A percentile compares a stretch with the other conserved stretches of the same genome.
Conservation (phyloP, 2,797 vertebrate species). For the Tiaroga cobitis region DNA sequence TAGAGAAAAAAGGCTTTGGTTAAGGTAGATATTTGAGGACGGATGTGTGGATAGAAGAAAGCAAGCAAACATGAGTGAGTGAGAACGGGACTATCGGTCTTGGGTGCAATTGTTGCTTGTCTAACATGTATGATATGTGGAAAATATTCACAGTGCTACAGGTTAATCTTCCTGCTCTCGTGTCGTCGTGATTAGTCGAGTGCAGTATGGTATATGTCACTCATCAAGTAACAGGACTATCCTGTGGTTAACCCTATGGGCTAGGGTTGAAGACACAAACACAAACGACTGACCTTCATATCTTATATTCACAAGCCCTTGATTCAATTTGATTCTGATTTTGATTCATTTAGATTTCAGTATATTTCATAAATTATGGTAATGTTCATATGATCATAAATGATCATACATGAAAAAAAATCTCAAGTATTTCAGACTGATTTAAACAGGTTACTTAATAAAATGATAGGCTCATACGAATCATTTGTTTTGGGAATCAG, state of each 20-base stretch:
- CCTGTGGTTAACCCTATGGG: slow-evolving; percentile 63
- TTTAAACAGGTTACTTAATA: background rate
- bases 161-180: slow-evolving; percentile 44
- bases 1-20: slow-evolving; percentile 16
- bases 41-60: slow-evolving; percentile 10
- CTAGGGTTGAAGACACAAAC: slow-evolving; percentile 46
- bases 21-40: slow-evolving; percentile 32
- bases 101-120: slow-evolving; percentile 49
- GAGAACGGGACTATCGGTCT: slow-evolving; percentile 46
- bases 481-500: background rate
- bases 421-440: background rate
- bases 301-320: slow-evolving; percentile 53
- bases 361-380: background rate
- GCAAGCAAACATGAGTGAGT: slow-evolving; percentile 39
- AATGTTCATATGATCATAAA: no score
- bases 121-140: slow-evolving; percentile 34
- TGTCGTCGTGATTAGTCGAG: slow-evolving; percentile 48
- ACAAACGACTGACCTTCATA: slow-evolving; percentile 36
- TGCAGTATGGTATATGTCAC: slow-evolving; percentile 52
- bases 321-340: background rate
- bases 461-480: background rate
- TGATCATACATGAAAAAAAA: background rate
- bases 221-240: slow-evolving; percentile 63
- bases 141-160: slow-evolving; percentile 39
- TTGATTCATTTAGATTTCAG: background rate